phyloP scores from a whole-genome alignment of 2,888 invertebrate species.

The Diaprepes abbreviatus region DNA sequence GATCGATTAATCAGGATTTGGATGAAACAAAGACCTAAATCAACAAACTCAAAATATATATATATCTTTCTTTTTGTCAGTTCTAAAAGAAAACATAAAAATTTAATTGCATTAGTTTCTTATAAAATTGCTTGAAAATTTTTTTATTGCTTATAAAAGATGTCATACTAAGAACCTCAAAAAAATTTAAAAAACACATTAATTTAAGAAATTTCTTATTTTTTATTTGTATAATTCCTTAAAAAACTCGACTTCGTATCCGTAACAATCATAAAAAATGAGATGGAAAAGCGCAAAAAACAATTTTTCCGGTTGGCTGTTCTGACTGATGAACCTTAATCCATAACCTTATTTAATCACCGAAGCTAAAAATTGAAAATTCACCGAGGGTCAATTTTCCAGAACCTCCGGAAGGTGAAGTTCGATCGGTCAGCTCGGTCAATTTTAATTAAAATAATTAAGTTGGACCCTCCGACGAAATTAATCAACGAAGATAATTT shows the following conservation, averaged over 20 bases:
- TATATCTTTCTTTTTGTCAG: background rate
- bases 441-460: constrained; percentile 48
- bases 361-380: constrained; percentile 47
- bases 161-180: too few relatives aligned
- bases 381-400: constrained; percentile 40
- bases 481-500: constrained; percentile 24
- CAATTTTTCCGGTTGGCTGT: constrained; percentile 16
- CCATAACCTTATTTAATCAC: constrained; percentile 42
- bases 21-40: constrained; percentile 7
- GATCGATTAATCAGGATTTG: constrained; percentile 16
- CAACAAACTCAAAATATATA: constrained; percentile 12
- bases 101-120: too few relatives aligned
- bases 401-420: constrained; percentile 36
- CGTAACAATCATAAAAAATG: background rate
- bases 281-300: background rate
- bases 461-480: constrained; percentile 6
- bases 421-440: constrained; percentile 30
- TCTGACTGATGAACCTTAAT: constrained; percentile 38
- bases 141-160: too few relatives aligned
- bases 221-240: too few relatives aligned
- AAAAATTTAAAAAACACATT: too few relatives aligned
- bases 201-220: too few relatives aligned
- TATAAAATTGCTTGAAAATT: too few relatives aligned
- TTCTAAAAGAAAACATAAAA: too few relatives aligned
- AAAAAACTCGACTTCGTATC: too few relatives aligned